Conservation (phyloP, 2,797 vertebrate species). For the Anomalospiza imberbis region DNA sequence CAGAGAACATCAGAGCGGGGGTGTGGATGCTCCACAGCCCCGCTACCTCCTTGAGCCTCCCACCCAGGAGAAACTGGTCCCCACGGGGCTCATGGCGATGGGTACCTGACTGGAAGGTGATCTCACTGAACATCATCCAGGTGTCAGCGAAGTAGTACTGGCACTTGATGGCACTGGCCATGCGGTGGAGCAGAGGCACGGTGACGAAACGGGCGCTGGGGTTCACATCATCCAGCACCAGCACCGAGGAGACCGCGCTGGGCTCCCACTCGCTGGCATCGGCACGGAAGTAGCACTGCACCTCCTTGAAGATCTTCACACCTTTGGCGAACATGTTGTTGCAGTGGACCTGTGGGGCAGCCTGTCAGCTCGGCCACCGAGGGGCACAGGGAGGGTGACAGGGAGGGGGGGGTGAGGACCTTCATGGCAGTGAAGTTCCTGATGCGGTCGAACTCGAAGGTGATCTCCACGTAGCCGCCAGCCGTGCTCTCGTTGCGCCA, state of each 20-base stretch:
- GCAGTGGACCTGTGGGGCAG: slow-evolving; percentile 87
- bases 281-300: slow-evolving; percentile 90
- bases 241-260: slow-evolving; percentile 79
- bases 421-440: slow-evolving; percentile 98
- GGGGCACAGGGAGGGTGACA: accelerated
- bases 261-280: slow-evolving; percentile 89
- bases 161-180: slow-evolving; percentile 96
- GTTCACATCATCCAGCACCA: slow-evolving; percentile 86
- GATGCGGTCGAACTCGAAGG: slow-evolving; percentile 93
- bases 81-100: accelerated
- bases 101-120: slow-evolving; percentile 97
- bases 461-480: slow-evolving; percentile 89
- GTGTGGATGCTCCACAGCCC: not conserved
- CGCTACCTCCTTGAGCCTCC: not conserved
- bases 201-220: slow-evolving; percentile 92
- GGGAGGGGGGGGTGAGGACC: slow-evolving; percentile 56
- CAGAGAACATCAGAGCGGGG: not conserved
- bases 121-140: slow-evolving; percentile 99
- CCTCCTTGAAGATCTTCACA: slow-evolving; percentile 91
- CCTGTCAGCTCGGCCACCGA: not conserved
- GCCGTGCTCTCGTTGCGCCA: slow-evolving; percentile 91
- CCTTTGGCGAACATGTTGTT: slow-evolving; percentile 93
- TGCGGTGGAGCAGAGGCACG: slow-evolving; percentile 89
- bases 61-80: accelerated
- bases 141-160: slow-evolving; percentile 93